Percentiles rank a stretch among this genome's conserved stretches.
Conservation (phyloP, 2,888 invertebrate genomes). For the Anaspis maculata region DNA sequence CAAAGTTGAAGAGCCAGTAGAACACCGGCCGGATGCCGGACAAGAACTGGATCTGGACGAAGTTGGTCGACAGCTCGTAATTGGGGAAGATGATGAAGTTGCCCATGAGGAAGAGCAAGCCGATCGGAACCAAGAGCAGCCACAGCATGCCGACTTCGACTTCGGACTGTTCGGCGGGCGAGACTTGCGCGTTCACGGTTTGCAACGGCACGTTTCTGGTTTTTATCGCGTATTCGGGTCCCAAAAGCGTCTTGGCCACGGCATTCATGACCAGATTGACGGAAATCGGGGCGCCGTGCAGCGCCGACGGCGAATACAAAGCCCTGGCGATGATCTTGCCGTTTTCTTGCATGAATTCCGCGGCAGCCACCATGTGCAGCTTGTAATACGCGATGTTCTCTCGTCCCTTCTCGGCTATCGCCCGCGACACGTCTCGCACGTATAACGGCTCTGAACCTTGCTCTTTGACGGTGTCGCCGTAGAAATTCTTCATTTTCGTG, state of each 20-base stretch:
- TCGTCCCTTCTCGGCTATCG: conserved; percentile 36
- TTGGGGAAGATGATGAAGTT: conserved; percentile 54
- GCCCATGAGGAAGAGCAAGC: conserved; percentile 42
- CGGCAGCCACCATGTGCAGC: conserved; percentile 42
- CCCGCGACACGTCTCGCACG: conserved; percentile 27
- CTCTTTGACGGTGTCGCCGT: neutral
- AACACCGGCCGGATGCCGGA: conserved; percentile 46
- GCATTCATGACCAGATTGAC: conserved; percentile 45
- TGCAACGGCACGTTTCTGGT: conserved; percentile 34
- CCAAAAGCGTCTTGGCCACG: conserved; percentile 36
- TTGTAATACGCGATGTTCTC: conserved; percentile 42
- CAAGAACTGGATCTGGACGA: conserved; percentile 62
- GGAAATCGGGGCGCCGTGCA: conserved; percentile 47
- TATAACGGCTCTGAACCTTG: conserved; percentile 15
- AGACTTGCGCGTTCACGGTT: conserved; percentile 12
- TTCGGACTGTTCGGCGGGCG: conserved; percentile 22
- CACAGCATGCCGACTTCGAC: conserved; percentile 30
- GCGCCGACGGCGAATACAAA: conserved; percentile 43
- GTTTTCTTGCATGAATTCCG: conserved; percentile 35
- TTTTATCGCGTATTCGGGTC: conserved; percentile 33
- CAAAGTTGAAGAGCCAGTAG: conserved; percentile 57
- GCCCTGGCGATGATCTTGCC: conserved; percentile 22
- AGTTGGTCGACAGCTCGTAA: conserved; percentile 51
- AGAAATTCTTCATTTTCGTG: neutral
- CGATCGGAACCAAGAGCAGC: conserved; percentile 36